These are phyloP conservation scores for Nephotettix cincticeps DNA, from an alignment of 1,140 invertebrate species.

Conservation along the genomic window DNA sequence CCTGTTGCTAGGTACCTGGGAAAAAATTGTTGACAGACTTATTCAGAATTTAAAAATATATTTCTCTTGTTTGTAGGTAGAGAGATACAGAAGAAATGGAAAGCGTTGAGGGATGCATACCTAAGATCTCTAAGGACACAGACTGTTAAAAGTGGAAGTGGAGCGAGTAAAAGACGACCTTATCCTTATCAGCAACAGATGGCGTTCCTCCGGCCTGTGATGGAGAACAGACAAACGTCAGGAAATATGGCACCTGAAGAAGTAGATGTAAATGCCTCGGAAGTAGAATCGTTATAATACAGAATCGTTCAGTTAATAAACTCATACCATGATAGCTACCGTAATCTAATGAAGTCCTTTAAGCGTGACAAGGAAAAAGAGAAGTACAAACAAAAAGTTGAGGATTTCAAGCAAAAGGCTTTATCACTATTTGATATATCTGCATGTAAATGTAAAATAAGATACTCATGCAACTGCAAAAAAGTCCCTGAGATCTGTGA, in stretches of 20 bases:
- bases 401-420: conserved; percentile 11
- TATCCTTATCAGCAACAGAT: not conserved
- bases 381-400: not conserved
- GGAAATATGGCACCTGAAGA: no score
- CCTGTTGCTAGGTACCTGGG: conserved; percentile 1
- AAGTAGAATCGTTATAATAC: not conserved
- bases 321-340: not conserved
- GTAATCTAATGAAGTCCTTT: conserved; percentile 2
- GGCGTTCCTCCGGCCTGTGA: no score
- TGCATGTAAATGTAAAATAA: conserved; percentile 15
- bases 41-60: not conserved
- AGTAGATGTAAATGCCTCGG: not conserved
- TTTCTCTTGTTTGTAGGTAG: no score
- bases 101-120: not conserved
- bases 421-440: conserved; percentile 10
- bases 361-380: conserved; percentile 9
- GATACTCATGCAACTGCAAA: not conserved
- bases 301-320: conserved; percentile 15
- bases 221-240: no score
- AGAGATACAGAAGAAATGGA: conserved; percentile 9
- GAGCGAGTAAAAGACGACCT: conserved; percentile 9
- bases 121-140: no score
- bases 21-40: not conserved
- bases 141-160: not conserved
- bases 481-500: conserved; percentile 1